phyloP scores from a whole-genome alignment of 2,888 invertebrate genomes.

The Apotomis capreana region DNA sequence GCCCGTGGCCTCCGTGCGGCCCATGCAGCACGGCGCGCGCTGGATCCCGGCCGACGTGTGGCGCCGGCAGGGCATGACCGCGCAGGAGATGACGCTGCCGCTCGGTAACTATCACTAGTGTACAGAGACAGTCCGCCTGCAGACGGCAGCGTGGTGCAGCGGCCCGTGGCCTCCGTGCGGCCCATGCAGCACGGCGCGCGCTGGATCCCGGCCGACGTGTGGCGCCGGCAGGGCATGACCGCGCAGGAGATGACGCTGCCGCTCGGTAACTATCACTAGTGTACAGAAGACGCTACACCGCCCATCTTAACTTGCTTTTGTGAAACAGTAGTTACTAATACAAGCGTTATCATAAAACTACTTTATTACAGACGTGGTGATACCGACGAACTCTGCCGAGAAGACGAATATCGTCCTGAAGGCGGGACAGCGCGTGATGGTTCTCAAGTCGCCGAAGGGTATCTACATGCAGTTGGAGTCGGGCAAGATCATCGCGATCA shows the following conservation, averaged over 20 bases:
- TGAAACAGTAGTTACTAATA: neutral
- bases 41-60: too few relatives aligned
- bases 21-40: too few relatives aligned
- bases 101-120: too few relatives aligned
- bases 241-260: conserved; percentile 97
- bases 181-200: conserved; percentile 91
- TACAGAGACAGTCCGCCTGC: too few relatives aligned
- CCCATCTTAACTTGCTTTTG: too few relatives aligned
- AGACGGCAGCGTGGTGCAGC: conserved; percentile 85
- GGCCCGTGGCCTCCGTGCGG: conserved; percentile 88
- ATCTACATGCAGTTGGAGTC: conserved; percentile 97
- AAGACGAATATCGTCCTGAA: conserved; percentile 95
- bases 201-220: conserved; percentile 95
- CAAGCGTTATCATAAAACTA: neutral
- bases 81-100: conserved; percentile 55
- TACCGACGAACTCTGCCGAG: conserved; percentile 95
- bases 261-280: conserved; percentile 79
- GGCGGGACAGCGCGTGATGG: conserved; percentile 97
- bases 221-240: conserved; percentile 96
- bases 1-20: too few relatives aligned
- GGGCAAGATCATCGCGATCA: conserved; percentile 97
- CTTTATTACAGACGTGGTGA: conserved; percentile 89
- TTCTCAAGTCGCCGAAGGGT: conserved; percentile 96
- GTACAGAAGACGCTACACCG: too few relatives aligned
- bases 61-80: conserved; percentile 44